Percentiles rank a stretch among this genome's conserved stretches.
These are phyloP conservation scores for Epistrophe grossulariae DNA, from an alignment of 2,888 invertebrate species.

Conservation along the genomic window DNA sequence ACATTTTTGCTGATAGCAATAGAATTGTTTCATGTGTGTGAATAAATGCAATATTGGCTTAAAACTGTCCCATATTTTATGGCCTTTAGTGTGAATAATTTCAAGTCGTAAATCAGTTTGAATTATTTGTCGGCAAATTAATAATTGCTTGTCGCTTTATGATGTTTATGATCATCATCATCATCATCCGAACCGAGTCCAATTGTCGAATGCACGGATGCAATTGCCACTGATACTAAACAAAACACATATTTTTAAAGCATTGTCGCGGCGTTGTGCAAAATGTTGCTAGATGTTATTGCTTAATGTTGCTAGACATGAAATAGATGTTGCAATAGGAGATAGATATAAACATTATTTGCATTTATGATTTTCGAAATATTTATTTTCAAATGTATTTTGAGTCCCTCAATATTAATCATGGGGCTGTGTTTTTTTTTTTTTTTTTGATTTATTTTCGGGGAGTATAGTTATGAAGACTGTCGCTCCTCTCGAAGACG, in stretches of 20 bases:
- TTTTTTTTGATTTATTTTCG: too few species aligned
- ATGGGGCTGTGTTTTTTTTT: background rate
- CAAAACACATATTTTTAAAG: constrained; percentile 13
- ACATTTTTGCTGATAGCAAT: constrained; percentile 58
- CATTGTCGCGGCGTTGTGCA: background rate
- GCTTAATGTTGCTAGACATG: constrained; percentile 35
- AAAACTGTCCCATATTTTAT: constrained; percentile 75
- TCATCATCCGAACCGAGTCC: constrained; percentile 24
- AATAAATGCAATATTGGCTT: constrained; percentile 53
- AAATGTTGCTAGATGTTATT: constrained; percentile 57
- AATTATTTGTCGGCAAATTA: constrained; percentile 77
- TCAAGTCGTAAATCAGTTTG: constrained; percentile 77
- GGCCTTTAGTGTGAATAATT: constrained; percentile 77
- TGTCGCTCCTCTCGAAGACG: constrained; percentile 39
- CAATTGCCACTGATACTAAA: constrained; percentile 49
- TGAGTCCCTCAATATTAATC: constrained; percentile 30
- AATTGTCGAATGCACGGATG: constrained; percentile 51
- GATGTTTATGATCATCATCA: constrained; percentile 69
- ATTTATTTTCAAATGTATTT: constrained; percentile 25
- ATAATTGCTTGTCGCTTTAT: constrained; percentile 77
- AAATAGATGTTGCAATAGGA: constrained; percentile 53
- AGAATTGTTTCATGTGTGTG: constrained; percentile 37
- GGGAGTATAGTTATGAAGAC: background rate
- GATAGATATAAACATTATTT: constrained; percentile 14
- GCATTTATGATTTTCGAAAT: constrained; percentile 36